phyloP scores from a whole-genome alignment of 2,797 vertebrate species.

The Psittacula echo region DNA sequence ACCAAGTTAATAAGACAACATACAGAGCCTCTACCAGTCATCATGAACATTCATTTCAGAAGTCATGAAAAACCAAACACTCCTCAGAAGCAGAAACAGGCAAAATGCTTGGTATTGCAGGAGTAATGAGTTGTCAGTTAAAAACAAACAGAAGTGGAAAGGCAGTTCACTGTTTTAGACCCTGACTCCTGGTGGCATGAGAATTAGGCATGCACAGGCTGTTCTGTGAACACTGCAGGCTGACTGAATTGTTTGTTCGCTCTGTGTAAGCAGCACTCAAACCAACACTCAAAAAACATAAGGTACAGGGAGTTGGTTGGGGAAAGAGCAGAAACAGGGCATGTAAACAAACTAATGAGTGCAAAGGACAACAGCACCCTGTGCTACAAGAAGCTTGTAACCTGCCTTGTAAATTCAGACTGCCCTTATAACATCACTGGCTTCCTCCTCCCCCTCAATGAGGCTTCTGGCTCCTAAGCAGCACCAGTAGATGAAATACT shows the following conservation, averaged over 20 bases:
- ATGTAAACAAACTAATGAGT: conserved; percentile 29
- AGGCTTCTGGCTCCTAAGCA: not conserved
- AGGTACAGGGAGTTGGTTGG: not conserved
- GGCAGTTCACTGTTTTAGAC: not conserved
- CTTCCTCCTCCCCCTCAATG: not conserved
- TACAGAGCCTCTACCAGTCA: not conserved
- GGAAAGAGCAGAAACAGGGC: conserved; percentile 4
- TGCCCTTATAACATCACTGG: not conserved
- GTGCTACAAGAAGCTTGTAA: not conserved
- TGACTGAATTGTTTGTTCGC: not conserved
- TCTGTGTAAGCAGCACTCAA: not conserved
- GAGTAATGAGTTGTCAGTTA: not conserved
- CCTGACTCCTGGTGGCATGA: not conserved
- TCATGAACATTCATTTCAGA: not conserved
- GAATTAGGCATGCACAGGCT: not conserved
- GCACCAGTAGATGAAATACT: not conserved
- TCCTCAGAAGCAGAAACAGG: not conserved
- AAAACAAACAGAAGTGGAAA: not conserved
- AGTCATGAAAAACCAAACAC: not conserved
- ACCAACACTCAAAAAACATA: not conserved
- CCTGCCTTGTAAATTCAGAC: not conserved
- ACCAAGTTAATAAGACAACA: not conserved
- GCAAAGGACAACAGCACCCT: conserved; percentile 1
- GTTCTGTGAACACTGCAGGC: not conserved
- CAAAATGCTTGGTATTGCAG: fast-evolving